Base-by-base conservation (phyloP, 2,888 invertebrate genomes). In the Acronicta psi region DNA sequence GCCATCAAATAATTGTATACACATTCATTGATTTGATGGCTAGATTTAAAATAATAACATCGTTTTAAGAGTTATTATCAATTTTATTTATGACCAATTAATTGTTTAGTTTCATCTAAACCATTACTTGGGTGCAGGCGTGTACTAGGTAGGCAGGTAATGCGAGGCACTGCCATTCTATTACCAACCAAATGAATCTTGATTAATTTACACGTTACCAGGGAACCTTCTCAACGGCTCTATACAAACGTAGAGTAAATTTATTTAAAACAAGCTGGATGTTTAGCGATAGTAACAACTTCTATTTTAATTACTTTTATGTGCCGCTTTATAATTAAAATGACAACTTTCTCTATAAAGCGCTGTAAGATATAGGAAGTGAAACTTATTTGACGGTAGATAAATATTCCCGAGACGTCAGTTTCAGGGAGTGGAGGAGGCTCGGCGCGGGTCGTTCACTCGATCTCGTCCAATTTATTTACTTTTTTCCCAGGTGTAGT, bases 401-500 rank as follows among this genome's bases (percentile, higher is more conserved):
- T 75, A 77, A 75, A 74, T 71, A 72, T 75, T 71, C 68, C 66
- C 70, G 67, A 66, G 76, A 77, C 75, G 73, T 64, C 70, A 68
- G 73, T 79, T 81, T 79, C 79, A 80, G 76, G 79, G 83, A 73
- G 77, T 71, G 73, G 74, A 74, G 78, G 72, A 77, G 80, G 80
- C 80, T n/a, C 79, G 82, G 83, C 82, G 84, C 56, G 71, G 77
- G 86, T 81, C 87, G 86, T 85, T 89, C 86, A 85, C 89, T 88
- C 84, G 84, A 86, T 84, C 84, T 83, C 85, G 81, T 88, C 87
- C 90, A 90, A 92, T 92, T 90, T 91, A 90, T 92, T 87, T 85
- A 87, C 86, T 91, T 92, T 89, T 91, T 92, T 90, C 87, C 85
- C 83, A 81, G 86, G 93, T 93, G 87, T 92, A 88, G 88, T 90